Conservation (phyloP, 2,797 vertebrate genomes). For the Etheostoma perlongum region DNA sequence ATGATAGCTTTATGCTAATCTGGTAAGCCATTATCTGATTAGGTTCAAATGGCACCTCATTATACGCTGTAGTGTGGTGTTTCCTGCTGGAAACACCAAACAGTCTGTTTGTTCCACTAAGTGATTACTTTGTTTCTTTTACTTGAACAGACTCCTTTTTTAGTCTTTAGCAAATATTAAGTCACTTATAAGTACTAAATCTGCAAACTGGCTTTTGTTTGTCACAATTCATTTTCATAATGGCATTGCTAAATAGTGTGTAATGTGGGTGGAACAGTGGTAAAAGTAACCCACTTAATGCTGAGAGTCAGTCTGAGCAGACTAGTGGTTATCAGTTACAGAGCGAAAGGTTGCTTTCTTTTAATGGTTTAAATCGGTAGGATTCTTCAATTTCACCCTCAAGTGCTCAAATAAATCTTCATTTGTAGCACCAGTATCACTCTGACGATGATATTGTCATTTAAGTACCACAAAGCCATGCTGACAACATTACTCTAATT, state of each 20-base stretch:
- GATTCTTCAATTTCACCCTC: not conserved
- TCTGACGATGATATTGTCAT: slow-evolving; percentile 16
- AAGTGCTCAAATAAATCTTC: not conserved
- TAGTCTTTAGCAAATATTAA: not conserved
- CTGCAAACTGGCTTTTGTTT: not conserved
- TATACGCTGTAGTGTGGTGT: not conserved
- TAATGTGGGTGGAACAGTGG: not conserved
- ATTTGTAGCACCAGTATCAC: not conserved
- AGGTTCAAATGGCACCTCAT: slow-evolving; percentile 50
- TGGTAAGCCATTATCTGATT: slow-evolving; percentile 64
- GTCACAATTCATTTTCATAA: not conserved
- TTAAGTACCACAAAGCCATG: slow-evolving; percentile 6
- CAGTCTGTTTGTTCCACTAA: slow-evolving; percentile 35
- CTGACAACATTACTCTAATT: not conserved
- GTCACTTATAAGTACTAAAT: not conserved
- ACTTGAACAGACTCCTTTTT: slow-evolving; percentile 20
- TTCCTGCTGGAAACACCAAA: slow-evolving; percentile 44
- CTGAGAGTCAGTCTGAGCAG: no score
- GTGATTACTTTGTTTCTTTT: slow-evolving; percentile 50
- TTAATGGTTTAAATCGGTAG: not conserved
- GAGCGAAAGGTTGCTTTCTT: not conserved
- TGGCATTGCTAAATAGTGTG: not conserved
- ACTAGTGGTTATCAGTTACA: not conserved
- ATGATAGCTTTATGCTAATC: slow-evolving; percentile 36
- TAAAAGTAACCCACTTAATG: no score